Percentiles rank a stretch among this genome's conserved stretches.
Evolutionary conservation across 2,888 invertebrate genomes (phyloP).

Genomic region (Campoplex nolae): DNA sequence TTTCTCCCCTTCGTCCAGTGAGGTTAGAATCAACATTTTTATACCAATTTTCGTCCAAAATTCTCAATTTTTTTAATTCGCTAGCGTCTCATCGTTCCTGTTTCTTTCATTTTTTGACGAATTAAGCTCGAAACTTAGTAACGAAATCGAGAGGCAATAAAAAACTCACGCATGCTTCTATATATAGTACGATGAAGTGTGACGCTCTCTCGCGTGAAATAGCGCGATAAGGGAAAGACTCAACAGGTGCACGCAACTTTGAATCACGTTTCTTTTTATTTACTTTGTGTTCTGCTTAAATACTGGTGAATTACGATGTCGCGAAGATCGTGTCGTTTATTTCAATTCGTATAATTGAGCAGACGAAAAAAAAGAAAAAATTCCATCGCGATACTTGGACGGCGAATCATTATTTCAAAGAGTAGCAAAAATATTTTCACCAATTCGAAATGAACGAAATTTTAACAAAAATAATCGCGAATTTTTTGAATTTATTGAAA

Average conservation of each 20-base stretch:
- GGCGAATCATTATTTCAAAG: not conserved
- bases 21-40: slow-evolving; percentile 13
- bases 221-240: slow-evolving; percentile 60
- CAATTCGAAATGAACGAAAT: not conserved
- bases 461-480: not conserved
- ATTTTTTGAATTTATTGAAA: not conserved
- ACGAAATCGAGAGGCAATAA: slow-evolving; percentile 1
- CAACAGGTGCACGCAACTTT: slow-evolving; percentile 68
- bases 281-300: not conserved
- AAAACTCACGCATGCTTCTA: slow-evolving; percentile 20
- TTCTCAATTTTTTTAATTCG: not conserved
- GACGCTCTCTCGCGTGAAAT: slow-evolving; percentile 36
- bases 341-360: not conserved
- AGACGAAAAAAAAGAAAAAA: not conserved
- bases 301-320: not conserved
- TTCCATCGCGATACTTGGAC: not conserved
- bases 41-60: not conserved
- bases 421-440: not conserved
- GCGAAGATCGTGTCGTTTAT: not conserved
- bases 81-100: not conserved
- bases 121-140: slow-evolving; percentile 33
- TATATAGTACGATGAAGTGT: not conserved
- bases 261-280: slow-evolving; percentile 26
- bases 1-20: not conserved
- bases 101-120: slow-evolving; percentile 14